phyloP scores from a whole-genome alignment of 1,140 invertebrate species.

The Bathynomus jamesi region DNA sequence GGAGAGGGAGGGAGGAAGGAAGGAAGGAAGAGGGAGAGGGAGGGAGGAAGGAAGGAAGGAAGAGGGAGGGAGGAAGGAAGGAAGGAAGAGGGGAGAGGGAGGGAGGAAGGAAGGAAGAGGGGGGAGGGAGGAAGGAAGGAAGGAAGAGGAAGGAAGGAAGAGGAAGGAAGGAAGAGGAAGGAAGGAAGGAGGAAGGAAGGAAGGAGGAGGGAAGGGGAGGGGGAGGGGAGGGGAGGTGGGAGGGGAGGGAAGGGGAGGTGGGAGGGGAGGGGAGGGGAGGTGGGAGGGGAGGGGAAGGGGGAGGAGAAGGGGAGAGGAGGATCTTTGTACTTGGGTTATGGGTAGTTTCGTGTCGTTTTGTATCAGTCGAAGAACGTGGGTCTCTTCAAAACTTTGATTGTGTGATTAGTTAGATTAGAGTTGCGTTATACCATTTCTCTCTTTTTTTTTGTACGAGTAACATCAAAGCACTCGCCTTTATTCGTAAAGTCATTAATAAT shows the following conservation, averaged over 20 bases:
- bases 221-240: not conserved
- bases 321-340: no score
- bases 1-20: not conserved
- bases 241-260: not conserved
- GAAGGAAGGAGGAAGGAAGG: not conserved
- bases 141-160: not conserved
- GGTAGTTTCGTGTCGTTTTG: no score
- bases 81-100: not conserved
- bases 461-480: no score
- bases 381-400: no score
- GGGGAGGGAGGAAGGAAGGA: no score
- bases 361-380: no score
- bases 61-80: not conserved
- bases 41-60: not conserved
- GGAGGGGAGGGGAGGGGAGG: not conserved
- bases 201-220: no score
- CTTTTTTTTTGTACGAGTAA: no score
- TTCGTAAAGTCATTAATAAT: no score
- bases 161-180: not conserved
- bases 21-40: not conserved
- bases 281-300: not conserved
- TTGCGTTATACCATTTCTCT: no score
- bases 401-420: no score
- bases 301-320: conserved; percentile 11
- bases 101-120: not conserved